phyloP scores from a whole-genome alignment of 2,797 vertebrate species.

The Pteronotus mesoamericanus region DNA sequence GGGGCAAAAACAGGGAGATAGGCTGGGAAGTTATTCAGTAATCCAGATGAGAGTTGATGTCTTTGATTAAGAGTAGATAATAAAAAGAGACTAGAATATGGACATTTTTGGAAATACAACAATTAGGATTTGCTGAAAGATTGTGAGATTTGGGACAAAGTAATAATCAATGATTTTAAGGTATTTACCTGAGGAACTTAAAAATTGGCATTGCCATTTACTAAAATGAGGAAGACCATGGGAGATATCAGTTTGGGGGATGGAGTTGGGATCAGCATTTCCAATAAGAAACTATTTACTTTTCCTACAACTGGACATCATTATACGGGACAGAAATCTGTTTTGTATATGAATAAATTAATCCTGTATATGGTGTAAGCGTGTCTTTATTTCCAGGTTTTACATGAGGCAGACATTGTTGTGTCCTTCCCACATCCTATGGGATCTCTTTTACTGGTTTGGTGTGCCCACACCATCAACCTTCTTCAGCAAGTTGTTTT shows the following conservation, averaged over 20 bases:
- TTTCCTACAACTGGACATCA: background rate
- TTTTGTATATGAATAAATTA: background rate
- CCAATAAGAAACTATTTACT: background rate
- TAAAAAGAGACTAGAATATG: background rate
- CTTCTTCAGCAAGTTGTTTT: background rate
- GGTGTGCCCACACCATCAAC: background rate
- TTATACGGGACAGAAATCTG: background rate
- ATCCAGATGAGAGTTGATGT: background rate
- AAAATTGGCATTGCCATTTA: background rate
- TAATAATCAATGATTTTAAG: background rate
- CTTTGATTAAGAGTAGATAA: background rate
- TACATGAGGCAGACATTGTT: background rate
- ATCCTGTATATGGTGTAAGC: no score
- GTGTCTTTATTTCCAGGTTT: background rate
- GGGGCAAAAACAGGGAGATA: background rate
- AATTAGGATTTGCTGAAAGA: background rate
- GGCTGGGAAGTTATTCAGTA: background rate
- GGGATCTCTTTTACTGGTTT: background rate
- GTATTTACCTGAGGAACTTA: background rate
- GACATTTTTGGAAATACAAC: background rate
- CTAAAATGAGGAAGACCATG: background rate
- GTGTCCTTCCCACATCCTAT: background rate
- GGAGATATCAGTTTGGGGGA: background rate
- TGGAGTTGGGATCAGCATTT: background rate
- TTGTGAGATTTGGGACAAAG: background rate